Evolutionary conservation across 2,113 vertebrate species (phyloP), one percentile per base, ranked within the genome.

Genomic region (Channa maculata): DNA sequence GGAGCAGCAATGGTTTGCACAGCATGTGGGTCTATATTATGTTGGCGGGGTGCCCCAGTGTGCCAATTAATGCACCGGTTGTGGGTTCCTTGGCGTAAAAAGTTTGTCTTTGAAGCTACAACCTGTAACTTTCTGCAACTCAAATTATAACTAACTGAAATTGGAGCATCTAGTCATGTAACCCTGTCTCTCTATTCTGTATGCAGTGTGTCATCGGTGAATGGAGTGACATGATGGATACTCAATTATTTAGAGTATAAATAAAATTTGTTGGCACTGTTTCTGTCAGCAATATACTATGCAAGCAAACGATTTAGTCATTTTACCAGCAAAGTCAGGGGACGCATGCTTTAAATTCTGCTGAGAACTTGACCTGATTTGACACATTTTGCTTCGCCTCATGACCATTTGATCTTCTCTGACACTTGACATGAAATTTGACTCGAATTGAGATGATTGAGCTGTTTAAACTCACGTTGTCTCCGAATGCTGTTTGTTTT

Each of bases 11-110:
- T 15, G 9, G 6, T 66, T 55, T 65, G 10, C 44, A 9, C 49
- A 63, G 34, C 53, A n/a, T 51, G 55, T 69, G 59, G 49, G 36
- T 57, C n/a, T 63, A 14, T 52, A 58, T 76, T 72, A 36, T 62
- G 11, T 51, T 59, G 13, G 55, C 37, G 36, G 34, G 45, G 13
- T 46, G 11, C 43, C 61, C n/a, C 43, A 6, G 5, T n/a, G 37
- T 48, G 43, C 38, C 36, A 64, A 64, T 71, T 71, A 72, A 14
- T 62, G 15, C 12, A 67, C 7, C 37, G 11, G 15, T 68, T 59
- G 24, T 12, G 2, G 45, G 36, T 13, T 11, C 33, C 15, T 37
- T 55, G 13, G 33, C 33, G 52, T 2, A 11, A 48, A 58, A 36
- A 14, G 33, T 41, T 15, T 41, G 9, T 8, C 8, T 73, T 73